Conservation (phyloP, 2,797 vertebrate species). For the Urophycis tenuis region DNA sequence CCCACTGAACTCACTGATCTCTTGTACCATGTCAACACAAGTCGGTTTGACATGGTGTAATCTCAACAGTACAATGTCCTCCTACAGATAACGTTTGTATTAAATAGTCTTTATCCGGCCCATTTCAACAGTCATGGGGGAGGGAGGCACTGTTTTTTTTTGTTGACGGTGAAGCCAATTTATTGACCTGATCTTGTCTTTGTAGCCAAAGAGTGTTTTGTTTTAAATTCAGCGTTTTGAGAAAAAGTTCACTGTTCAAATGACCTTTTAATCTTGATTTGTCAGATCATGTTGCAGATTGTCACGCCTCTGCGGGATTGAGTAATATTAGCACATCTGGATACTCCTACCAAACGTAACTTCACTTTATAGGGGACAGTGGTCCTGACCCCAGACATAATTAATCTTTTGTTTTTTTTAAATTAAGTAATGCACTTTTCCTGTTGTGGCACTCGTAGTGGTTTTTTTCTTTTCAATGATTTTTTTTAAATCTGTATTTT, state of each 20-base stretch:
- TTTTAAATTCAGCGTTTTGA: too few relatives aligned
- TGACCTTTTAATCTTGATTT: neutral
- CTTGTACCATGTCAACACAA: too few relatives aligned
- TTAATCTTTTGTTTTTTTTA: constrained; percentile 1
- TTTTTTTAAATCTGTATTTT: constrained; percentile 29
- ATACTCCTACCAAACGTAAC: neutral
- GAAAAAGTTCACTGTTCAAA: neutral
- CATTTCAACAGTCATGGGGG: neutral
- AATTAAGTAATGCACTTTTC: constrained; percentile 65
- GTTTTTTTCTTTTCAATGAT: constrained; percentile 32
- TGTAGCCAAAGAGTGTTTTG: neutral
- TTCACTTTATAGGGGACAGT: neutral
- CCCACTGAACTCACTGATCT: too few relatives aligned
- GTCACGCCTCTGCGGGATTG: neutral
- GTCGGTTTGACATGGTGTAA: neutral
- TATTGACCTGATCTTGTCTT: neutral
- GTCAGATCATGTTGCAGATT: neutral
- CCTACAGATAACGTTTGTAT: neutral
- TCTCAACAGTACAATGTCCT: neutral
- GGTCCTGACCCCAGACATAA: neutral
- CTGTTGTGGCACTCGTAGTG: constrained; percentile 40
- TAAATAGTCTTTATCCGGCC: neutral
- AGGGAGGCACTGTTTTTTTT: neutral
- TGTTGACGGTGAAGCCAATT: neutral
- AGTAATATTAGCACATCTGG: neutral